Evolutionary conservation across 2,888 invertebrate genomes (phyloP).

Genomic region (Operophtera brumata): DNA sequence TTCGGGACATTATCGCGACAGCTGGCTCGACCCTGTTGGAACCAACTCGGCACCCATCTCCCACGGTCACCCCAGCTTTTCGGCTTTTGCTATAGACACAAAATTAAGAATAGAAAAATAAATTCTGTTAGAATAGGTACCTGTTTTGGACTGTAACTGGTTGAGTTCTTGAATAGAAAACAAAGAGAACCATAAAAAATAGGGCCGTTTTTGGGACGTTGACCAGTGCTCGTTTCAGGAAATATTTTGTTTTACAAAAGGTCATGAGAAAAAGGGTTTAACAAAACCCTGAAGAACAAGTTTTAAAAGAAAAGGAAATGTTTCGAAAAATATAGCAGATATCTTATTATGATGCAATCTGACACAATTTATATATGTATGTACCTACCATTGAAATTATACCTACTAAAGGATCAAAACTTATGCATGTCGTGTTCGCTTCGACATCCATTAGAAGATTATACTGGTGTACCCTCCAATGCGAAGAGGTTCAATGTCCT

Average conservation of each 20-base stretch:
- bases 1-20: constrained; percentile 64
- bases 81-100: constrained; percentile 36
- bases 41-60: constrained; percentile 61
- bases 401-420: neutral
- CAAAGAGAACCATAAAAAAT: constrained; percentile 14
- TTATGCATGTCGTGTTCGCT: constrained; percentile 9
- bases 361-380: too few relatives aligned
- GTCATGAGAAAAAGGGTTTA: neutral
- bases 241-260: neutral
- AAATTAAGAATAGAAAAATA: constrained; percentile 24
- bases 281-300: neutral
- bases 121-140: constrained; percentile 31
- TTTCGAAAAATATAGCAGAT: too few relatives aligned
- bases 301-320: neutral
- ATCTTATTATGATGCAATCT: too few relatives aligned
- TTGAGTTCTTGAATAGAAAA: constrained; percentile 13
- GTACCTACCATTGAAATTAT: neutral
- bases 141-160: constrained; percentile 38
- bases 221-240: constrained; percentile 2
- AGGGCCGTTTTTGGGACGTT: constrained; percentile 1
- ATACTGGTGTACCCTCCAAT: constrained; percentile 19
- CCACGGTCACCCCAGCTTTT: constrained; percentile 56
- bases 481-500: constrained; percentile 63
- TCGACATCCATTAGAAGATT: constrained; percentile 28
- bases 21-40: constrained; percentile 51